phyloP scores from a whole-genome alignment of 1,140 invertebrate genomes.

The Dendrolimus punctatus region DNA sequence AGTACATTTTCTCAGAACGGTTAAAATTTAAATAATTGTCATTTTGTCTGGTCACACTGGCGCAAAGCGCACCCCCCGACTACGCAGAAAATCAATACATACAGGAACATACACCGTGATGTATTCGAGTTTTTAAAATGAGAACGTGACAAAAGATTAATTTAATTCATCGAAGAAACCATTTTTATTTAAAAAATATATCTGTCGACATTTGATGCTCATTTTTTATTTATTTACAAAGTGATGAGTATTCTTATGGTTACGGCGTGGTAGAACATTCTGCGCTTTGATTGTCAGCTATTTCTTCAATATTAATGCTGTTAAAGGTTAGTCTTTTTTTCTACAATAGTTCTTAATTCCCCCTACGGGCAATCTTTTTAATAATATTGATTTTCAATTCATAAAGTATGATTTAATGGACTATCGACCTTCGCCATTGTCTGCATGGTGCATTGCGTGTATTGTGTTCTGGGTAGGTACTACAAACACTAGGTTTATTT shows the following conservation, averaged over 20 bases:
- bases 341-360: conserved; percentile 12
- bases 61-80: conserved; percentile 33
- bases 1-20: neutral
- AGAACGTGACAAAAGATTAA: conserved; percentile 69
- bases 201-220: conserved; percentile 63
- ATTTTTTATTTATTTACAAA: conserved; percentile 72
- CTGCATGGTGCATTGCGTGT: conserved; percentile 70
- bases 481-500: conserved; percentile 11
- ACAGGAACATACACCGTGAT: conserved; percentile 35
- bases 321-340: conserved; percentile 59
- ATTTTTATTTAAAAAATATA: conserved; percentile 66
- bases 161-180: conserved; percentile 61
- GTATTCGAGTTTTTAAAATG: conserved; percentile 69
- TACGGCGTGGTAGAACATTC: conserved; percentile 68
- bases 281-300: conserved; percentile 54
- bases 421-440: conserved; percentile 69
- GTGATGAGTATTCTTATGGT: conserved; percentile 68
- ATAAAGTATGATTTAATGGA: conserved; percentile 22
- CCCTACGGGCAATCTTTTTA: conserved; percentile 1
- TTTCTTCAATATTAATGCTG: conserved; percentile 54
- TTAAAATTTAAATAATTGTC: neutral
- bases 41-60: conserved; percentile 16
- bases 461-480: conserved; percentile 30
- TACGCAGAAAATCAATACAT: conserved; percentile 63
- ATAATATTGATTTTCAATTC: conserved; percentile 8